phyloP scores from a whole-genome alignment of 2,113 vertebrate genomes.

The Miniopterus natalensis region DNA sequence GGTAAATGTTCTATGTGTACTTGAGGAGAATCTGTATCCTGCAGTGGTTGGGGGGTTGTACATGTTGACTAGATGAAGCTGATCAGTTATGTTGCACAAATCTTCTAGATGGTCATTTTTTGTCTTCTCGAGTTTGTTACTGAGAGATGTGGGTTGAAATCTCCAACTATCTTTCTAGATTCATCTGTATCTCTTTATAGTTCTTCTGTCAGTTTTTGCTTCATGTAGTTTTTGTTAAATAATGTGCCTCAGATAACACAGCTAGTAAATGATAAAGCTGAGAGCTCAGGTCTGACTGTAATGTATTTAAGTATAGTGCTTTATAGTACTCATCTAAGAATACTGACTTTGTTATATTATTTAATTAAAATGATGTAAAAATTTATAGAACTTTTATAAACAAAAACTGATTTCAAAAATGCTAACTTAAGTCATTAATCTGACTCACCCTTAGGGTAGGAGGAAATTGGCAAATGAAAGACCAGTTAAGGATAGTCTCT shows the following conservation, averaged over 20 bases:
- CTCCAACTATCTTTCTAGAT: background rate
- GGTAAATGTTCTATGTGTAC: background rate
- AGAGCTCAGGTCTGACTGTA: background rate
- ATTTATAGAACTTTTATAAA: conserved; percentile 1
- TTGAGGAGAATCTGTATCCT: background rate
- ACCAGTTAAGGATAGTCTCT: background rate
- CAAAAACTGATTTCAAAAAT: background rate
- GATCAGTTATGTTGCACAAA: background rate
- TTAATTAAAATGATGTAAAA: conserved; percentile 21
- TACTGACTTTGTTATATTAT: background rate
- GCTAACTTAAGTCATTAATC: background rate
- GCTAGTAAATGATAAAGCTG: background rate
- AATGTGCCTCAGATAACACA: background rate
- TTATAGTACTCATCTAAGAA: background rate
- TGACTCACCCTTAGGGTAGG: background rate
- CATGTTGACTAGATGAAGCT: background rate
- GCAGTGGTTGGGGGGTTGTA: background rate
- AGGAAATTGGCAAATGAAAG: background rate
- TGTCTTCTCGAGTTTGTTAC: background rate
- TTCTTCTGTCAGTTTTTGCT: background rate
- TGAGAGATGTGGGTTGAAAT: background rate
- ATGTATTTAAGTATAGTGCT: background rate
- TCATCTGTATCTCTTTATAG: background rate
- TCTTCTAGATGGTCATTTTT: background rate
- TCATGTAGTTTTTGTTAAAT: background rate